Conservation (phyloP, 2,797 vertebrate genomes). For the Hippopotamyrus pictus region DNA sequence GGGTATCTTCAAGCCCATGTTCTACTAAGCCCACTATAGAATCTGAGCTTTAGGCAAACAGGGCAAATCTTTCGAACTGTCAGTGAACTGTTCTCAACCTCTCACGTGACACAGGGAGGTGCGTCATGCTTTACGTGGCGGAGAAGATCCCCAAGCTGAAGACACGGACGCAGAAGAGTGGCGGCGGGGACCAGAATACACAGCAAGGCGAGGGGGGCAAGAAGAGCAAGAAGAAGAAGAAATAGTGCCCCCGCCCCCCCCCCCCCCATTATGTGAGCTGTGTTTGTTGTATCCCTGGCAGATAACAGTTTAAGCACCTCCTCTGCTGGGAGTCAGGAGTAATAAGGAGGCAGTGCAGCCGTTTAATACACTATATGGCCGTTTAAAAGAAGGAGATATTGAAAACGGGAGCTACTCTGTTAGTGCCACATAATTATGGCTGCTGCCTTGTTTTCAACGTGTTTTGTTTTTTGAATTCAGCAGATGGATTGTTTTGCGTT, state of each 20-base stretch:
- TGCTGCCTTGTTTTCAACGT: neutral
- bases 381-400: neutral
- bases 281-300: neutral
- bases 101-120: constrained; percentile 65
- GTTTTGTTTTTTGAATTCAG: neutral
- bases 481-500: neutral
- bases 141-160: constrained; percentile 97
- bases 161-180: constrained; percentile 84
- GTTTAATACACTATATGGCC: neutral
- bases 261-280: neutral
- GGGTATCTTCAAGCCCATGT: neutral
- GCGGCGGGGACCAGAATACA: constrained; percentile 70
- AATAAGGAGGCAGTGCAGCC: neutral
- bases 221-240: constrained; percentile 96
- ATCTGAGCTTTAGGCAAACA: neutral
- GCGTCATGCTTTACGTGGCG: constrained; percentile 85
- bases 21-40: neutral
- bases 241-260: constrained; percentile 43
- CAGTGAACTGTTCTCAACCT: neutral
- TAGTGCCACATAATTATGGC: neutral
- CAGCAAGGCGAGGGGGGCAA: constrained; percentile 89
- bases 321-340: neutral
- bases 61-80: neutral
- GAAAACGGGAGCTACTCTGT: neutral
- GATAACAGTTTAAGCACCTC: neutral